Evolutionary conservation across 1,140 invertebrate species (phyloP).

Genomic region (Diplogasteroides magnus): DNA sequence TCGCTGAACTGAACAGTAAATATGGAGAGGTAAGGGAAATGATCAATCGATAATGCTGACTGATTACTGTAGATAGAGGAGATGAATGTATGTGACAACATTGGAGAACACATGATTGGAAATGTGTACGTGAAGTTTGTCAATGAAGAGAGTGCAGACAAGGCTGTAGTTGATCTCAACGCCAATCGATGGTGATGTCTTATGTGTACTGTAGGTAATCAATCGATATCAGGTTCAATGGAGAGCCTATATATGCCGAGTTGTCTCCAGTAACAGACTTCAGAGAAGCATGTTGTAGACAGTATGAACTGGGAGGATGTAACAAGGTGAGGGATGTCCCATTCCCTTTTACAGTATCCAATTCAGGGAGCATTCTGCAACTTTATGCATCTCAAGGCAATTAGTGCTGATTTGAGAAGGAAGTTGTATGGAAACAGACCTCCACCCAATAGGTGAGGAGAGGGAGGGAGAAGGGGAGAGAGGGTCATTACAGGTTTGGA

Average conservation of each 20-base stretch:
- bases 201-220: background rate
- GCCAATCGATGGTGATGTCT: background rate
- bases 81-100: slow-evolving; percentile 98
- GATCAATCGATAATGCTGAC: slow-evolving; percentile 62
- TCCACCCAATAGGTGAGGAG: background rate
- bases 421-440: slow-evolving; percentile 1
- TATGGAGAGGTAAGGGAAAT: slow-evolving; percentile 99
- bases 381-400: slow-evolving; percentile 97
- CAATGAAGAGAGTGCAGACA: slow-evolving; percentile 34
- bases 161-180: slow-evolving; percentile 56
- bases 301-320: slow-evolving; percentile 84
- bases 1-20: slow-evolving; percentile 94
- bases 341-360: no score
- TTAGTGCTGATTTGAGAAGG: slow-evolving; percentile 56
- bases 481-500: background rate
- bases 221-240: slow-evolving; percentile 7
- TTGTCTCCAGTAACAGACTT: slow-evolving; percentile 96
- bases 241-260: slow-evolving; percentile 89
- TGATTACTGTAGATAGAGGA: slow-evolving; percentile 75
- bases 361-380: slow-evolving; percentile 89
- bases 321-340: slow-evolving; percentile 7
- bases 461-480: background rate
- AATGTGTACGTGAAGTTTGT: slow-evolving; percentile 90
- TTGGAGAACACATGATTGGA: slow-evolving; percentile 92
- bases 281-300: slow-evolving; percentile 93